phyloP scores from a whole-genome alignment of 30 jellyfish, hydroid and myxozoan species.

The Pseudorhiza aurosa region DNA sequence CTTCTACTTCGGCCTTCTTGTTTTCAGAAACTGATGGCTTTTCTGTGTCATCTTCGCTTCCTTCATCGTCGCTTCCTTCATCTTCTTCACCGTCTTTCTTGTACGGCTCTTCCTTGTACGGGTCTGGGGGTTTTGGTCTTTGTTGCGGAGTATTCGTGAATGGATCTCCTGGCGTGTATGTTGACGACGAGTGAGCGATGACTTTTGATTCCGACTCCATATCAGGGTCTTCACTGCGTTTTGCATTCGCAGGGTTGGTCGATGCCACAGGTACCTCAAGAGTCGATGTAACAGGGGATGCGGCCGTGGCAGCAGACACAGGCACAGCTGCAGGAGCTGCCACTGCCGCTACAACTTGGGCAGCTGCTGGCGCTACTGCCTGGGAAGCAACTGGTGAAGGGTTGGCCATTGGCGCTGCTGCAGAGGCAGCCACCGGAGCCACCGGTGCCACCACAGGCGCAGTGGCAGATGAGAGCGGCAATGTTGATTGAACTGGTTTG shows the following conservation, averaged over 20 bases:
- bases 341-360: not conserved
- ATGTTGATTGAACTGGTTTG: not conserved
- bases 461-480: not conserved
- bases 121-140: conserved; percentile 20
- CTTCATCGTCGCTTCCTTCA: not conserved
- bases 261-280: conserved; percentile 1
- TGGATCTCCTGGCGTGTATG: conserved; percentile 76
- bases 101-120: conserved; percentile 51
- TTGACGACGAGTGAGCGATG: conserved; percentile 57
- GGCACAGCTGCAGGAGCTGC: not conserved
- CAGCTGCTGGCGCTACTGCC: not conserved
- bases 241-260: not conserved
- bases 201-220: conserved; percentile 72
- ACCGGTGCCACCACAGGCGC: conserved; percentile 3
- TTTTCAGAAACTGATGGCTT: not conserved
- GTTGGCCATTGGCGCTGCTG: not conserved
- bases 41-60: not conserved
- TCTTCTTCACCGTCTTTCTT: conserved; percentile 12
- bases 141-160: conserved; percentile 35
- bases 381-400: not conserved
- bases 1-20: not conserved
- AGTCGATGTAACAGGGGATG: conserved; percentile 1
- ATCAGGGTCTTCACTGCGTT: conserved; percentile 25
- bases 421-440: conserved; percentile 1
- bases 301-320: conserved; percentile 1